Base-by-base conservation (phyloP, 2,888 invertebrate species). In the Aleiodes alternator region DNA sequence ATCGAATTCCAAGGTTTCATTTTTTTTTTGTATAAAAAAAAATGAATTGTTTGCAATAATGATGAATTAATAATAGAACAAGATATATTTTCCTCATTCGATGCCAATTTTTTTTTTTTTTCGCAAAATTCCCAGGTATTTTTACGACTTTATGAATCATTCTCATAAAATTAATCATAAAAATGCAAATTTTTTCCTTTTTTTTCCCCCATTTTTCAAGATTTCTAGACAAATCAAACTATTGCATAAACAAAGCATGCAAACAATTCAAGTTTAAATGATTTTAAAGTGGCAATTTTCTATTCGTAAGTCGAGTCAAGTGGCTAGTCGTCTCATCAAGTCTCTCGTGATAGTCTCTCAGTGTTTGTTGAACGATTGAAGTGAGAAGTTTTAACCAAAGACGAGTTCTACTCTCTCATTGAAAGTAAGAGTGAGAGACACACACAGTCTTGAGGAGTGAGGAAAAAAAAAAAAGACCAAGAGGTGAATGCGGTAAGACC, bases 401-500 rank as follows among this genome's bases (percentile, higher is more conserved):
- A 23, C 51, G 9, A 16, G 38, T 70, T 23, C 12, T 55, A 43
- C 9, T 43, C 9, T 43, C 43, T 43, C 43, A 72, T 74, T n/a
- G 48, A 61, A 70, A 72, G 57, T 56, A 51, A 55, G 68, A 64
- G 72, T 59, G 61, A 53, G 66, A 23, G 23, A 23, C 1, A 68
- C 69, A 23, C 1, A 68, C 69, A 56, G 14, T 57, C 38, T 43
- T 3, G 43, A 43, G 43, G 57, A 70, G 48, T 12, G 70, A 56
- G 29, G 38, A 53, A 16, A 56, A 56, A 34, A 31, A 57, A 31
- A 55, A 70, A 66, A 9, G 66, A 31, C 59, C 29, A 59, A 69
- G 57, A 66, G 51, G 72, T 72, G 64, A 79, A 80, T 80, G 81
- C 78, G 71, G 82, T 81, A 82, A 84, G 75, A n/a, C 73, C 69